These are phyloP conservation scores for Brachionus plicatilis DNA, from an alignment of 1,140 invertebrate species.

Conservation along the genomic window DNA sequence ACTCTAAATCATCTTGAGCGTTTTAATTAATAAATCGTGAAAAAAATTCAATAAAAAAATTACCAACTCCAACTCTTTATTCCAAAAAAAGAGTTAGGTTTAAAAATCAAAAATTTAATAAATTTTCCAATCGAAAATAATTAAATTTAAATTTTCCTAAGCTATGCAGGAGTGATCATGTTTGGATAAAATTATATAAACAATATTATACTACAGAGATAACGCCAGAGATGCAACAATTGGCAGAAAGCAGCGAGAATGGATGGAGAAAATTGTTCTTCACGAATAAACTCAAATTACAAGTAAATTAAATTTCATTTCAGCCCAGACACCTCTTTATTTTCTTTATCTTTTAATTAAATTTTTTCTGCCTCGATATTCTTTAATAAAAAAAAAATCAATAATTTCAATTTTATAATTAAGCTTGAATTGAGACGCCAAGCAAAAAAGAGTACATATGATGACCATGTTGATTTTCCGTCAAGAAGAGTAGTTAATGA, in stretches of 20 bases:
- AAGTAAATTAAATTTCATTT: neutral
- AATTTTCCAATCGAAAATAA: too few relatives aligned
- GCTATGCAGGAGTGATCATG: conserved; percentile 2
- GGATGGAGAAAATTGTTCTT: conserved; percentile 39
- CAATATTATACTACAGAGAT: neutral
- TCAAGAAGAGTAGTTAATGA: neutral
- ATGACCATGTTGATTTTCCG: neutral
- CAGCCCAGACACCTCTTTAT: neutral
- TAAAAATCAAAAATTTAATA: too few relatives aligned
- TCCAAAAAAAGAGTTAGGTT: too few relatives aligned
- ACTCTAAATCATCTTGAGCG: too few relatives aligned
- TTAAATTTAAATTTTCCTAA: neutral
- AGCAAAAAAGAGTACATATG: neutral
- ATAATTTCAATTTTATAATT: neutral
- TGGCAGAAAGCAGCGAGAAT: neutral
- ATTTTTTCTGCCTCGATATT: neutral
- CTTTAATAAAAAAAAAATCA: neutral
- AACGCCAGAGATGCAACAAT: neutral
- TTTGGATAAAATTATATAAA: conserved; percentile 28
- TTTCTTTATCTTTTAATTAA: neutral
- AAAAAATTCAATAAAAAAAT: too few relatives aligned
- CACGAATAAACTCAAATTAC: conserved; percentile 31
- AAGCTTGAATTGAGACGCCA: conserved; percentile 19
- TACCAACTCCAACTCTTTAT: too few relatives aligned
- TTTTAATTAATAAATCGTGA: too few relatives aligned